Evolutionary conservation across 1,140 invertebrate genomes (phyloP).

Genomic region (Drosophila insularis): DNA sequence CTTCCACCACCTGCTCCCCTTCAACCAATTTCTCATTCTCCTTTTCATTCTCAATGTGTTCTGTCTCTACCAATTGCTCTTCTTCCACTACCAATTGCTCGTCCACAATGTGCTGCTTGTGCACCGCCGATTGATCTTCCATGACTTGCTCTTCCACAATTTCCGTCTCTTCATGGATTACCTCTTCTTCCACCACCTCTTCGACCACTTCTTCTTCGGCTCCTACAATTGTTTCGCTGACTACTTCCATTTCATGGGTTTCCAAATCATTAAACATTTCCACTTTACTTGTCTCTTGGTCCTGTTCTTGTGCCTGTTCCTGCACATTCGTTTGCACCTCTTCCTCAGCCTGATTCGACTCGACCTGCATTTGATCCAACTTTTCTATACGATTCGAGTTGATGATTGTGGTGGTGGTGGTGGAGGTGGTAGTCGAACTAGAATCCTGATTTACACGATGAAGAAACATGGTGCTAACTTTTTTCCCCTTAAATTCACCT

Average conservation of each 20-base stretch:
- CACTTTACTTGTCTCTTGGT: conserved; percentile 28
- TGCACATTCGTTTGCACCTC: conserved; percentile 13
- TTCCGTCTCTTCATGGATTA: not conserved
- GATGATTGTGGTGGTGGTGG: conserved; percentile 24
- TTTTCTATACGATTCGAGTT: conserved; percentile 19
- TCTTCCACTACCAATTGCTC: conserved; percentile 8
- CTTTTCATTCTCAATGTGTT: not conserved
- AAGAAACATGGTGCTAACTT: conserved; percentile 62
- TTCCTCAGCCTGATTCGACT: conserved; percentile 14
- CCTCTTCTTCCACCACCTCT: conserved; percentile 12
- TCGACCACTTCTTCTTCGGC: conserved; percentile 46
- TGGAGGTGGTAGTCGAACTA: conserved; percentile 30
- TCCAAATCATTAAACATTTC: conserved; percentile 44
- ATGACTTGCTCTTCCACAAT: conserved; percentile 29
- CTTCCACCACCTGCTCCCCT: not conserved
- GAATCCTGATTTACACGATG: conserved; percentile 66
- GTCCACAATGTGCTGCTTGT: conserved; percentile 12
- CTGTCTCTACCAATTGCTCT: not conserved
- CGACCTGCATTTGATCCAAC: not conserved
- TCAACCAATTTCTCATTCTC: not conserved
- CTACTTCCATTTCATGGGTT: conserved; percentile 52
- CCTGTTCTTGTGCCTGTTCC: not conserved
- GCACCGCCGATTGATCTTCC: not conserved
- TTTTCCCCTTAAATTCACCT: conserved; percentile 64
- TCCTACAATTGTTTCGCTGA: conserved; percentile 44